Percentiles rank a stretch among this genome's conserved stretches.
Evolutionary conservation across 2,113 vertebrate genomes (phyloP).

Genomic region (Perccottus glenii): DNA sequence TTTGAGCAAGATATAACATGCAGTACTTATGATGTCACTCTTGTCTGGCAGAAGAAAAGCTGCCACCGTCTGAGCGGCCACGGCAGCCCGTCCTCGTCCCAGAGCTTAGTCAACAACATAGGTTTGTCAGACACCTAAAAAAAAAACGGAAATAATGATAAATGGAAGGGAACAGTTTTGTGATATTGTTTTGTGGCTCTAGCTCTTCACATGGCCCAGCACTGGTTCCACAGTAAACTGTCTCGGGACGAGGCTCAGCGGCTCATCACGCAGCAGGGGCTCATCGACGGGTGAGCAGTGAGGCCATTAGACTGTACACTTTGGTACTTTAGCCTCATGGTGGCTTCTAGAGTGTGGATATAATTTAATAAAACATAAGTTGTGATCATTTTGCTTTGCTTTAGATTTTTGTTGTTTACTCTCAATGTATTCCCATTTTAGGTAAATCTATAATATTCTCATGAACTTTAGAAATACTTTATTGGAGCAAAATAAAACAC

Average conservation of each 20-base stretch:
- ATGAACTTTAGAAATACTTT: no score
- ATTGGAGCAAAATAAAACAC: no score
- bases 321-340: neutral
- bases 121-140: slow-evolving; percentile 76
- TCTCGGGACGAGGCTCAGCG: slow-evolving; percentile 93
- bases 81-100: slow-evolving; percentile 85
- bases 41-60: slow-evolving; percentile 86
- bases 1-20: no score
- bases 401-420: no score
- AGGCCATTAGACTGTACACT: neutral
- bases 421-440: no score
- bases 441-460: no score
- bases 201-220: slow-evolving; percentile 92
- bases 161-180: neutral
- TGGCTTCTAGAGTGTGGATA: no score
- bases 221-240: slow-evolving; percentile 96
- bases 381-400: no score
- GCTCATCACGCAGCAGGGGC: slow-evolving; percentile 92
- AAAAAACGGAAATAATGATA: neutral
- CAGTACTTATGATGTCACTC: slow-evolving; percentile 20
- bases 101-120: slow-evolving; percentile 80
- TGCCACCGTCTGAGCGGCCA: slow-evolving; percentile 89
- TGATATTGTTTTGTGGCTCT: slow-evolving; percentile 8
- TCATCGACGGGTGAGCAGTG: slow-evolving; percentile 88
- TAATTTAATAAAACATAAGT: no score